These are phyloP conservation scores for Chelonus insularis DNA, from an alignment of 1,140 invertebrate genomes.

Conservation along the genomic window DNA sequence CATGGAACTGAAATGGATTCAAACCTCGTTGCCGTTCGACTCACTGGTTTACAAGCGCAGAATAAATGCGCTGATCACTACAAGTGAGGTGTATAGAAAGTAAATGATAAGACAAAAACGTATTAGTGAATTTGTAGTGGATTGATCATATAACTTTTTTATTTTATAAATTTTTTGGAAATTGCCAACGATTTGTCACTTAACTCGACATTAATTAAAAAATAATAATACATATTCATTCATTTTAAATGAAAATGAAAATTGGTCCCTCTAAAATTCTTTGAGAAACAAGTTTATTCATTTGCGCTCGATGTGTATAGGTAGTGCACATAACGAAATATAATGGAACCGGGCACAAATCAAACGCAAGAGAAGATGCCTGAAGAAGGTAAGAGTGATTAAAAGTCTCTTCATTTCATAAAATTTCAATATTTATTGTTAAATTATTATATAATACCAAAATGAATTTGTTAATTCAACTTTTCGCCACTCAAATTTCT, in stretches of 20 bases:
- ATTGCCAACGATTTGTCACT: no score
- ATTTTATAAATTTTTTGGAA: not conserved
- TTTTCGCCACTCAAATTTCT: no score
- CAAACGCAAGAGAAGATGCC: conserved; percentile 36
- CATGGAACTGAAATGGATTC: conserved; percentile 6
- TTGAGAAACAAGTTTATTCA: conserved; percentile 27
- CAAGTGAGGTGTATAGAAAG: not conserved
- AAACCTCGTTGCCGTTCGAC: conserved; percentile 17
- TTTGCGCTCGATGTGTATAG: conserved; percentile 4
- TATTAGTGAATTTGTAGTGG: not conserved
- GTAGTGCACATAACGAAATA: conserved; percentile 22
- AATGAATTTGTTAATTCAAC: no score
- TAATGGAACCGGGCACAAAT: conserved; percentile 40
- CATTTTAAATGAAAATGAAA: no score
- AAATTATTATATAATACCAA: no score
- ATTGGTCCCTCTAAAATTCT: not conserved
- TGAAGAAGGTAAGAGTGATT: conserved; percentile 49
- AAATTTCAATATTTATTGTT: no score
- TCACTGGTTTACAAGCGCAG: conserved; percentile 11
- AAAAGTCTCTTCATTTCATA: no score
- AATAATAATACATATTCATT: no score
- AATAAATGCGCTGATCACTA: conserved; percentile 15
- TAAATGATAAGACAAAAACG: conserved; percentile 5
- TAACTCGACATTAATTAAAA: no score
- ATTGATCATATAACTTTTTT: not conserved